phyloP scores from a whole-genome alignment of 2,113 vertebrate species.

The Grus americana region DNA sequence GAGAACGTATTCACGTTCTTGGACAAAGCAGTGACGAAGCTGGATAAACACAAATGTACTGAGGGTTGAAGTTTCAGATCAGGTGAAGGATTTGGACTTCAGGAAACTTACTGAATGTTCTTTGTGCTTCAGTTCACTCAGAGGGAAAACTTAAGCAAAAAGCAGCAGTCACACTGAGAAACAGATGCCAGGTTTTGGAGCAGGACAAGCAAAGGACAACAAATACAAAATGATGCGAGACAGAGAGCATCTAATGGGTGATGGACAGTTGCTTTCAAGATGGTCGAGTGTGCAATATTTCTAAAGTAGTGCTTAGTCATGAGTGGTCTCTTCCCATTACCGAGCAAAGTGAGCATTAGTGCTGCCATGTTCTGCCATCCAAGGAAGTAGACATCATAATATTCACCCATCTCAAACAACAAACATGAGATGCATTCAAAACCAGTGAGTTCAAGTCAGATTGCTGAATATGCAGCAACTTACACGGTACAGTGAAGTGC shows the following conservation, averaged over 20 bases:
- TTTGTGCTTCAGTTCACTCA: neutral
- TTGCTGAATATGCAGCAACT: neutral
- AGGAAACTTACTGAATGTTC: neutral
- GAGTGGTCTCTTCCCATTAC: neutral
- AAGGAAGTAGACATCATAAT: neutral
- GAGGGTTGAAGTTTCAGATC: neutral
- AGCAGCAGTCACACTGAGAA: neutral
- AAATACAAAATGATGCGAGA: neutral
- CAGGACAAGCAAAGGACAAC: neutral
- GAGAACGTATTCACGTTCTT: neutral
- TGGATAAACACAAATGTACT: neutral
- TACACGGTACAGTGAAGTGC: neutral
- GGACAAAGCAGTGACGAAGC: neutral
- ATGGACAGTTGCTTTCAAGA: neutral
- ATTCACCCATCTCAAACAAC: neutral
- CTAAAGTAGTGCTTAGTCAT: neutral
- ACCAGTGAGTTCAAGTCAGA: neutral
- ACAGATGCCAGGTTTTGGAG: neutral
- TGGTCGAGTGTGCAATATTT: neutral
- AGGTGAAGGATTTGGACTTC: neutral
- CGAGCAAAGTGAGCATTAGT: neutral
- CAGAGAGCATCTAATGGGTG: neutral
- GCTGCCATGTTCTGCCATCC: neutral
- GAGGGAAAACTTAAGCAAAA: neutral
- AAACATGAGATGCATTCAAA: neutral